These are phyloP conservation scores for Malurus melanocephalus DNA, from an alignment of 2,113 vertebrate genomes.

Conservation along the genomic window DNA sequence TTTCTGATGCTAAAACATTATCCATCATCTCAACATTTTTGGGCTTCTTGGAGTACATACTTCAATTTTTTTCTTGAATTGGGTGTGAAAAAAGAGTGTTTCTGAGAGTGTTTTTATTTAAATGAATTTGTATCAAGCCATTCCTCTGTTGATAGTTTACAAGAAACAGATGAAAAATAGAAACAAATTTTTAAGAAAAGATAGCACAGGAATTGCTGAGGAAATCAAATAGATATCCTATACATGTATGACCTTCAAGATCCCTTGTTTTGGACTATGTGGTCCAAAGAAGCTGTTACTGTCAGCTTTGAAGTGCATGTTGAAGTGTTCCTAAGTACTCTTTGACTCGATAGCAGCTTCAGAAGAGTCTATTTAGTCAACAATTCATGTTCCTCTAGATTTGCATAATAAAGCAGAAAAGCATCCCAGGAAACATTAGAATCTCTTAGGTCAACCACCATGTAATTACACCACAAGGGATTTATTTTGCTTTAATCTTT, in stretches of 20 bases:
- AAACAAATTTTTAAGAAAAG: not conserved
- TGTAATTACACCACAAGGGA: not conserved
- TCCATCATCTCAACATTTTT: not conserved
- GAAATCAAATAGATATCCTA: not conserved
- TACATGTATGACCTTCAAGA: not conserved
- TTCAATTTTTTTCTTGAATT: not conserved
- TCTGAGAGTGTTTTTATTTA: not conserved
- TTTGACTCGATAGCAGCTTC: not conserved
- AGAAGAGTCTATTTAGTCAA: not conserved
- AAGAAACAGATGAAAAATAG: not conserved
- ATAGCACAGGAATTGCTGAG: not conserved
- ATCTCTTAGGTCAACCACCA: not conserved
- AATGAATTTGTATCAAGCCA: not conserved
- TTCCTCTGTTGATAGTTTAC: not conserved
- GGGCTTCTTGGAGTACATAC: not conserved
- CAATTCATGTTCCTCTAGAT: not conserved
- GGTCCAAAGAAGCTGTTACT: not conserved
- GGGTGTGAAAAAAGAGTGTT: not conserved
- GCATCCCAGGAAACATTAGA: not conserved
- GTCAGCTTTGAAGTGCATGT: not conserved
- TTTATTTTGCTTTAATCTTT: not conserved
- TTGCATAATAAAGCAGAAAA: not conserved
- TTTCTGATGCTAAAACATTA: not conserved
- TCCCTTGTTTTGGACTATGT: not conserved
- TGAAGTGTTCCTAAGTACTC: conserved; percentile 10